Conservation (phyloP, 2,888 invertebrate species). For the Ypsolopha scabrella region DNA sequence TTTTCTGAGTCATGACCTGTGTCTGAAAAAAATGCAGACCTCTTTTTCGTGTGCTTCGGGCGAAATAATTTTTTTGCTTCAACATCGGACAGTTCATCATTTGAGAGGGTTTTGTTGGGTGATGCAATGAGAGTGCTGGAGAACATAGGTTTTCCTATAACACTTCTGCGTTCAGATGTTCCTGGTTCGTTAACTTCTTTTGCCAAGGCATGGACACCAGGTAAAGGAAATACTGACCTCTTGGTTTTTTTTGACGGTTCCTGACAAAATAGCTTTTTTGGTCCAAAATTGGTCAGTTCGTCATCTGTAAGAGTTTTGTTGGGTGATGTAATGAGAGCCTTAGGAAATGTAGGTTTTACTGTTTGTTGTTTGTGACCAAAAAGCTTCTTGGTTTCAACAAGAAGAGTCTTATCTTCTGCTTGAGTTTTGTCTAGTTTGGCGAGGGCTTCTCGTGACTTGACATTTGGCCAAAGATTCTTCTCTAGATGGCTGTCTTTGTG, state of each 20-base stretch:
- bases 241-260: neutral
- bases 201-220: too few species aligned
- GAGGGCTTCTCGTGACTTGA: constrained; percentile 31
- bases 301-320: neutral
- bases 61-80: neutral
- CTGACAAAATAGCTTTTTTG: constrained; percentile 6
- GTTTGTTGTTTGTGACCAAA: neutral
- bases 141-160: constrained; percentile 19
- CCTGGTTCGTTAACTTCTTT: too few species aligned
- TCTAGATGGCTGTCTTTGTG: constrained; percentile 34
- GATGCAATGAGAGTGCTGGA: constrained; percentile 37
- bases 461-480: constrained; percentile 29
- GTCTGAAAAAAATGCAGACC: too few species aligned
- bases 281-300: neutral
- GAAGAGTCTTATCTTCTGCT: constrained; percentile 26
- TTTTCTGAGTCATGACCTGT: too few species aligned
- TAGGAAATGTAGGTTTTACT: neutral
- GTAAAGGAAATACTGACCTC: neutral
- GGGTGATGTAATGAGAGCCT: neutral
- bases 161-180: neutral
- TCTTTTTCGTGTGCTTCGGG: too few species aligned
- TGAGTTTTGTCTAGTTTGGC: constrained; percentile 27
- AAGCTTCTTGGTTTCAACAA: constrained; percentile 9
- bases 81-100: constrained; percentile 16
- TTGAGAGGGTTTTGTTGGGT: constrained; percentile 29